Base-by-base conservation (phyloP, 2,888 invertebrate genomes). In the Lymantria monacha region DNA sequence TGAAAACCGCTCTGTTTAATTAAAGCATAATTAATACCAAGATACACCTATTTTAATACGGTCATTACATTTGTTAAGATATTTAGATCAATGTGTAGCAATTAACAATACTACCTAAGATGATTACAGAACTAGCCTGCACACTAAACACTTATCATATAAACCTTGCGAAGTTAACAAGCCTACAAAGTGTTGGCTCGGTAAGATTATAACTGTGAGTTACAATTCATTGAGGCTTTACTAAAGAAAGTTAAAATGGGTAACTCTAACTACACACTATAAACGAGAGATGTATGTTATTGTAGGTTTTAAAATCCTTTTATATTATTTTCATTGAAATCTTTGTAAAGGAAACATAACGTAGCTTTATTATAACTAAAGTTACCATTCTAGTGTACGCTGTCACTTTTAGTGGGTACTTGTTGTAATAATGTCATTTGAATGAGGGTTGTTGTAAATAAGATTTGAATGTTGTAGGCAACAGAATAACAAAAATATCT, bases 381-480 rank as follows among this genome's bases (percentile, higher is more conserved):
- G 72, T 66, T 67, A 57, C 66, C 63, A 70, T 72, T 70, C 65
- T 57, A 51, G 57, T 55, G 66, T 60, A 63, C 61, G 53, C 64
- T 74, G 73, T 72, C 74, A 70, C 69, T 63, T 61, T 63, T 61
- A 69, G 45, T 44, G 48, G 53, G 66, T 61, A 65, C 63, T 68
- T 70, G 61, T 63, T 68, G 69, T 77, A 79, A 83, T 78, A 75
- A 79, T 79, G 76, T 72, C 74, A 74, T 78, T 76, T 76, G 71
- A 83, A 77, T 75, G 74, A 76, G 72, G 70, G 66, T 74, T 72
- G 69, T 73, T 71, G 70, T 72, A 78, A 82, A 81, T 76, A 71
- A 76, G 66, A 73, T 69, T 72, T 75, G 71, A 80, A 76, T 74
- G 66, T 42, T 49, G 63, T 61, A 63, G 61, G 61, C 61, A 53